These are phyloP conservation scores for Epinotia brunnichana DNA, from an alignment of 2,888 invertebrate genomes.

Conservation along the genomic window DNA sequence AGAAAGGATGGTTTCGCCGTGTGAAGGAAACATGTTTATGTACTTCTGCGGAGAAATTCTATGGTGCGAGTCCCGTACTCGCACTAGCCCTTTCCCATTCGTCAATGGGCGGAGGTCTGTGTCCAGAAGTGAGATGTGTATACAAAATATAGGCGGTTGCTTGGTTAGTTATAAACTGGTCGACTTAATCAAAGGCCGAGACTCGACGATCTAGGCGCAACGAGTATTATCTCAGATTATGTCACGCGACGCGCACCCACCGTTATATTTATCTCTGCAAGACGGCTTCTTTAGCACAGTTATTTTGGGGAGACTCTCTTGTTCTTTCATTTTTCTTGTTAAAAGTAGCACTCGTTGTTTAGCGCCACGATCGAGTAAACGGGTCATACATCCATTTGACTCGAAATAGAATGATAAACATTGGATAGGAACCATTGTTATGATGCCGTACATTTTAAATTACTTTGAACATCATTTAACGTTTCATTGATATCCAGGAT, in stretches of 20 bases:
- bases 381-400: slow-evolving; percentile 56
- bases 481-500: too few species aligned
- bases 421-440: slow-evolving; percentile 47
- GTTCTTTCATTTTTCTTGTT: slow-evolving; percentile 67
- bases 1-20: not conserved
- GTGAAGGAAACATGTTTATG: not conserved
- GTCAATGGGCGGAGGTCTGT: not conserved
- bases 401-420: slow-evolving; percentile 51
- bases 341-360: slow-evolving; percentile 51
- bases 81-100: not conserved
- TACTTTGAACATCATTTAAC: slow-evolving; percentile 41
- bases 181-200: slow-evolving; percentile 36
- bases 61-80: not conserved
- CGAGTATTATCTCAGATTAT: slow-evolving; percentile 53
- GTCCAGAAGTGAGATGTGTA: not conserved
- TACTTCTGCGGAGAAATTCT: not conserved
- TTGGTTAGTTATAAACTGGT: slow-evolving; percentile 3
- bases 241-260: slow-evolving; percentile 64
- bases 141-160: too few species aligned
- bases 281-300: slow-evolving; percentile 61
- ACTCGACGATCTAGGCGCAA: slow-evolving; percentile 37
- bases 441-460: slow-evolving; percentile 46
- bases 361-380: slow-evolving; percentile 56
- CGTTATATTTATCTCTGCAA: slow-evolving; percentile 69
- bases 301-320: slow-evolving; percentile 74